Base-by-base conservation (phyloP, 92 coral and sea anemone genomes). In the Bergia sp. region DNA sequence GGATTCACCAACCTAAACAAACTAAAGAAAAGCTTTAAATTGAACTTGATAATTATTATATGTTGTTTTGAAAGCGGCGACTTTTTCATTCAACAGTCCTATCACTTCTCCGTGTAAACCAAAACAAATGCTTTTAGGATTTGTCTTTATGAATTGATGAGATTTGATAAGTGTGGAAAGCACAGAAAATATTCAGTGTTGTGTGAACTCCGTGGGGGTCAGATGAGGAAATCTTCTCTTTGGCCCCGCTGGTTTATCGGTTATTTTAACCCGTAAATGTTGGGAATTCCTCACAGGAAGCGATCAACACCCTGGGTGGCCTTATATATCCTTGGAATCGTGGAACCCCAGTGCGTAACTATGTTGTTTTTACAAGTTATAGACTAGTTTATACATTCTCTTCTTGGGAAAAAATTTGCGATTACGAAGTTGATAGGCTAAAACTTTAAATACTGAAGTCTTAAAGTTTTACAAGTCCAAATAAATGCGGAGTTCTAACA, bases 231-330 rank as follows among this genome's bases (percentile, higher is more conserved):
- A 2, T 61, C 21, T 61, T 61, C 69, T 16, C n/a, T 20, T 61
- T 53, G 58, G 69, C 69, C 65, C 66, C 36, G 40, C 82, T 79
- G 82, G 4, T 79, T 23, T 49, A 45, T 47, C 55, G 67, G 42
- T 49, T 79, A 21, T 79, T 45, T 47, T 79, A 21, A 45, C 64
- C 65, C 10, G 5, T 49, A 79, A 79, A 21, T 45, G 65, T 49
- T 49, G 40, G 37, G 41, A 79, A 79, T 79, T 79, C 37, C 65
- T 79, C 58, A 45, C 66, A 45, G 82, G 66, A 50, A 50, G 66
- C 67, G 18, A 79, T n/a, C 82, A 29, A 15, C 82, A 2, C 82
- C 49, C 82, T 79, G 82, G 82, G 82, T n/a, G 82, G 82, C 82
- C 65, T 79, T 79, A 36, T 8, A 77, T 77, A 20, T 43, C 53